Evolutionary conservation across 2,888 invertebrate species (phyloP).

Genomic region (Amitus sp.): DNA sequence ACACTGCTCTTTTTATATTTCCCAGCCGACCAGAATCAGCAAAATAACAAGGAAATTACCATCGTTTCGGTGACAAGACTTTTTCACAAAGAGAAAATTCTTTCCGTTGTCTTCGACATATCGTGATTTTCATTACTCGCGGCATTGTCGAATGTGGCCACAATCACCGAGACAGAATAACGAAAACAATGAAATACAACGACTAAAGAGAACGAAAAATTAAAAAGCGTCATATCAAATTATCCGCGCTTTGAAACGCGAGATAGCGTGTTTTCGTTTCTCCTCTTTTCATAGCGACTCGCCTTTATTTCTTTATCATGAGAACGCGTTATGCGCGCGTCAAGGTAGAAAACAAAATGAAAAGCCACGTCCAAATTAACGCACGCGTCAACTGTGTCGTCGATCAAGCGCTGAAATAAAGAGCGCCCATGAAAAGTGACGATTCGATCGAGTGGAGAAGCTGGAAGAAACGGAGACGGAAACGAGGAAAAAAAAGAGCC

Average conservation of each 20-base stretch:
- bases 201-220: background rate
- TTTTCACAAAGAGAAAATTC: conserved; percentile 20
- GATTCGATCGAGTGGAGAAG: background rate
- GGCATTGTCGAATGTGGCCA: conserved; percentile 4
- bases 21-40: conserved; percentile 20
- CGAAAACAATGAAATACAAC: conserved; percentile 1
- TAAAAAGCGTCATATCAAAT: background rate
- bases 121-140: conserved; percentile 21
- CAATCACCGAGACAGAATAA: conserved; percentile 11
- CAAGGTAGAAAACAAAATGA: no score
- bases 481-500: conserved; percentile 10
- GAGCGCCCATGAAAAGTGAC: conserved; percentile 19
- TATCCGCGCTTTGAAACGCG: no score
- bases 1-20: conserved; percentile 16
- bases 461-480: conserved; percentile 19
- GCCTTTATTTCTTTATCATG: no score
- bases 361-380: no score
- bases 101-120: conserved; percentile 19
- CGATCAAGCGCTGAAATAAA: conserved; percentile 26
- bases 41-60: conserved; percentile 22
- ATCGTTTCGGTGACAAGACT: conserved; percentile 18
- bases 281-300: background rate
- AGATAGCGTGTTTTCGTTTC: no score
- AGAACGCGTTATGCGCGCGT: conserved; percentile 45
- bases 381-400: conserved; percentile 43